Evolutionary conservation across 1,140 invertebrate genomes (phyloP).

Genomic region (Schlechtendalia chinensis): DNA sequence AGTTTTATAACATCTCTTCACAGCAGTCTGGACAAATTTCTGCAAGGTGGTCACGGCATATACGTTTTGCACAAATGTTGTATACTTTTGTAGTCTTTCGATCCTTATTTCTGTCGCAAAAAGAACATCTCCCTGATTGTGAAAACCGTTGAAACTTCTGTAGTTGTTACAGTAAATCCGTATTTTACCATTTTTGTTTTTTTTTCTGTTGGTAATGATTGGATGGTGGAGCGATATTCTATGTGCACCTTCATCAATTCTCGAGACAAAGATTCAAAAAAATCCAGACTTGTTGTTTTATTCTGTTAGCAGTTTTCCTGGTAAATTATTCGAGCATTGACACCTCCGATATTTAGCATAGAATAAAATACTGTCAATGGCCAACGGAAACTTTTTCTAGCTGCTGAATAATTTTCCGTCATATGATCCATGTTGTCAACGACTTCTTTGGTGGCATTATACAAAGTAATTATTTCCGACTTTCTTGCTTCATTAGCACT

Average conservation of each 20-base stretch:
- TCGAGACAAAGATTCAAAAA: background rate
- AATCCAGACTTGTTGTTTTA: background rate
- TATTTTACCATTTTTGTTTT: background rate
- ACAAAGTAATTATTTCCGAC: too few relatives aligned
- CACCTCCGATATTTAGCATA: too few relatives aligned
- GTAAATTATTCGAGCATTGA: too few relatives aligned
- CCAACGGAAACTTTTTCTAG: too few relatives aligned
- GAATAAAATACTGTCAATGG: too few relatives aligned
- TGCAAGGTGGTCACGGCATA: background rate
- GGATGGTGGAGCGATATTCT: background rate
- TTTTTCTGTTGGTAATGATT: background rate
- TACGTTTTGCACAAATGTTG: background rate
- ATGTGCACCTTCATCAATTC: background rate
- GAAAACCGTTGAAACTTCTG: background rate
- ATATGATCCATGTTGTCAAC: too few relatives aligned
- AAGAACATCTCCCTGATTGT: background rate
- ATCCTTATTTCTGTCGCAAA: background rate
- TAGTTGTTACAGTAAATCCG: too few relatives aligned
- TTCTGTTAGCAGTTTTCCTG: background rate
- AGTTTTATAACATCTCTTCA: slow-evolving; percentile 11
- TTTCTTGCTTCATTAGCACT: too few relatives aligned
- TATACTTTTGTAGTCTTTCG: background rate
- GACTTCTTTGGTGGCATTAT: too few relatives aligned
- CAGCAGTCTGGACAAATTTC: slow-evolving; percentile 5
- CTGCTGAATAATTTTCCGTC: too few relatives aligned